Evolutionary conservation across 2,888 invertebrate genomes (phyloP), one percentile per base, ranked within the genome.

Genomic region (Ashinkailepas kermadecensis): DNA sequence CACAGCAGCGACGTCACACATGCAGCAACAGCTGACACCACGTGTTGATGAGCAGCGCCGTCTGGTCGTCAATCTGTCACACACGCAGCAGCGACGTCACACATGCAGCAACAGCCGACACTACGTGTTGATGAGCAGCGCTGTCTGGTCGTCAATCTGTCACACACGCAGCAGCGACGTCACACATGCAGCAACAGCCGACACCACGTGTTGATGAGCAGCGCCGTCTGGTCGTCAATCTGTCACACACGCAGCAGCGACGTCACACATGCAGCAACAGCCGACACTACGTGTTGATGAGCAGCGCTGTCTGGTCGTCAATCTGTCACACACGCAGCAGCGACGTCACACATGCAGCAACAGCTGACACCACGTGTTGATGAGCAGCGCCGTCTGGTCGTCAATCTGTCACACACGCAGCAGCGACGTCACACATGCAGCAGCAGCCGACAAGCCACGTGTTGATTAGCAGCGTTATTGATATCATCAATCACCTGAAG

Each of bases 271-370:
- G 93, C 84, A 96, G 91, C 85, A 96, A 88, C 85, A 96, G 89
- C 89, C 96, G 96, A 88, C 97, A 97, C 98, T 98, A 98, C 84
- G 97, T 96, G 89, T 98, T 98, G 86, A 98, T 97, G 85, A 98
- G 91, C 86, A 98, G 90, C 86, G 96, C 94, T 86, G 97, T 98
- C 90, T 98, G 98, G 90, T 98, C 98, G 89, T 98, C 98, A 88
- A 97, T 97, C 96, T 96, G 88, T 64, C 88, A 39, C 13, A 83
- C 39, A 81, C 80, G 18, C 13, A 12, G 59, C 59, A 59, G 12
- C 7, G 15, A 59, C 59, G 59, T 59, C 59, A 59, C 59, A 59
- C 59, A 13, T 59, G 93, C 84, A 96, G 91, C 85, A 96, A 88
- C 85, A 96, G 89, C 89, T 96, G 96, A 88, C 97, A 97, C 98